A percentile compares a stretch with the other conserved stretches of the same genome.
Conservation (phyloP, 2,797 vertebrate species). For the Pseudochirops cupreus region DNA sequence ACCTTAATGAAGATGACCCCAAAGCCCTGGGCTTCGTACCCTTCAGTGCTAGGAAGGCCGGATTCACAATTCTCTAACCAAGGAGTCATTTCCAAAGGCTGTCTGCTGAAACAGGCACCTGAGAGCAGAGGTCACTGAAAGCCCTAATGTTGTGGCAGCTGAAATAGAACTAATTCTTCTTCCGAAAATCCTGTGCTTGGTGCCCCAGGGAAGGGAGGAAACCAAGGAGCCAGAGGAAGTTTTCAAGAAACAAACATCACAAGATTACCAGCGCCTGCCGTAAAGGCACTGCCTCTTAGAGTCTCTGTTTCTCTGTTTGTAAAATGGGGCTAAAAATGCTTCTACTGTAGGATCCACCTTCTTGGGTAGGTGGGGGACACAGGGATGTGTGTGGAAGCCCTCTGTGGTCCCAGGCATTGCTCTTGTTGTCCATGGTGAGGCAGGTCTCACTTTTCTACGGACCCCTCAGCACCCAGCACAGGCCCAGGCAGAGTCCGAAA, state of each 20-base stretch:
- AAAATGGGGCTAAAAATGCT: neutral
- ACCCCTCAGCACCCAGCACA: neutral
- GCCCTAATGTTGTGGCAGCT: neutral
- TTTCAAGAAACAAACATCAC: constrained; percentile 22
- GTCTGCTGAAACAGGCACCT: neutral
- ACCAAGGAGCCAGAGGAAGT: neutral
- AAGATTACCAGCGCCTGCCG: neutral
- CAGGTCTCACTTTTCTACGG: too few species aligned
- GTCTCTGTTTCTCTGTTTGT: constrained; percentile 1
- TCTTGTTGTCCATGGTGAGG: too few species aligned
- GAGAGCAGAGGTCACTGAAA: neutral
- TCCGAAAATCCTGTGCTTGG: neutral
- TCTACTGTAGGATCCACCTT: neutral
- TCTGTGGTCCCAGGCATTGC: too few species aligned
- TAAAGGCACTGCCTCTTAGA: neutral
- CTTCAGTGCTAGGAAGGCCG: neutral
- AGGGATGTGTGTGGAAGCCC: neutral
- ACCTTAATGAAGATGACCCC: neutral
- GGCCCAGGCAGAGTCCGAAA: neutral
- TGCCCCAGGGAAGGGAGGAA: neutral
- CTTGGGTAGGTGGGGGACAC: neutral
- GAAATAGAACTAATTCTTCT: neutral
- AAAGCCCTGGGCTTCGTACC: constrained; percentile 8
- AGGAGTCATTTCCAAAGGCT: neutral
- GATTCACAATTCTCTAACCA: constrained; percentile 2